Percentiles rank a stretch among this genome's conserved stretches.
Conservation (phyloP, 2,797 vertebrate species). For the Enteromius mattozi region DNA sequence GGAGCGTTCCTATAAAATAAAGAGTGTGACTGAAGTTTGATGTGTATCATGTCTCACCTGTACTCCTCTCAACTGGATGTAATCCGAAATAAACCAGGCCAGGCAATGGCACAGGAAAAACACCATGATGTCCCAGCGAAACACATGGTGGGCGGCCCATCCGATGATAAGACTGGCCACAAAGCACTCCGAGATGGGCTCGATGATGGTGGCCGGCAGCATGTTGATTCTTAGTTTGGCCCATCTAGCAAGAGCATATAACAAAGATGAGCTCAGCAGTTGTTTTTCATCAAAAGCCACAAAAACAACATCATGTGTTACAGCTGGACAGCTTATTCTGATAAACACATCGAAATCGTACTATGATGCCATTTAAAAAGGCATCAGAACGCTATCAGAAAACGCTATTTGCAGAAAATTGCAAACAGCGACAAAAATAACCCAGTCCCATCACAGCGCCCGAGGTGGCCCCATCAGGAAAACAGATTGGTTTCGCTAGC, state of each 20-base stretch:
- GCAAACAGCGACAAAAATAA: not conserved
- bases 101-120: slow-evolving; percentile 99
- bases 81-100: slow-evolving; percentile 96
- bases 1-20: not conserved
- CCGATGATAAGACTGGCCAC: slow-evolving; percentile 96
- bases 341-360: not conserved
- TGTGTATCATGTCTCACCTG: slow-evolving; percentile 79
- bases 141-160: slow-evolving; percentile 93
- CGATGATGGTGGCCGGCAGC: slow-evolving; percentile 93
- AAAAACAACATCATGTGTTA: not conserved
- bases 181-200: slow-evolving; percentile 96
- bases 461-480: not conserved
- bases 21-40: not conserved
- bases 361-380: not conserved
- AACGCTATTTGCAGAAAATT: not conserved
- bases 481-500: slow-evolving; percentile 14
- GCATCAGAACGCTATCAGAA: not conserved
- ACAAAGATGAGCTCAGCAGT: not conserved
- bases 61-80: slow-evolving; percentile 93
- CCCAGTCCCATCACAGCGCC: slow-evolving; percentile 3
- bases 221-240: slow-evolving; percentile 96
- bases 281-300: not conserved
- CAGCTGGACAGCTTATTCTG: not conserved
- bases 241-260: slow-evolving; percentile 79
- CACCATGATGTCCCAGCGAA: slow-evolving; percentile 98